Conservation (phyloP, 2,113 vertebrate genomes). For the Marmota monax region DNA sequence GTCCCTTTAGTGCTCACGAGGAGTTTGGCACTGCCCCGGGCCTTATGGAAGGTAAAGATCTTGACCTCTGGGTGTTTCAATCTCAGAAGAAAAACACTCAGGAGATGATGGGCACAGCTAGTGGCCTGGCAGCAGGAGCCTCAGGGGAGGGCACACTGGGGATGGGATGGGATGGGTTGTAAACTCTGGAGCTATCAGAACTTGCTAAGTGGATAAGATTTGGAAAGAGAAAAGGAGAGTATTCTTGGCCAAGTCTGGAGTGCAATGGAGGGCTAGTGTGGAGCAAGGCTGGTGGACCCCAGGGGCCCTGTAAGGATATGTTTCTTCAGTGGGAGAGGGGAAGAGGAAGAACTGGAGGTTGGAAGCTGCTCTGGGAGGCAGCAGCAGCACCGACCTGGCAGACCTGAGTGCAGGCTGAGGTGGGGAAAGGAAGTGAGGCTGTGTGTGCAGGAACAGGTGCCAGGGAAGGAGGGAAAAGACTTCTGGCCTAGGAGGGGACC, state of each 20-base stretch:
- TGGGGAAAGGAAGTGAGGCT: neutral
- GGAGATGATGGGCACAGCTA: neutral
- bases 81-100: slow-evolving; percentile 19
- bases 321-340: neutral
- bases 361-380: neutral
- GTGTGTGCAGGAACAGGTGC: too few relatives aligned
- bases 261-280: neutral
- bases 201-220: neutral
- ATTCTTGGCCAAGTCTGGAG: neutral
- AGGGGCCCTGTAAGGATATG: neutral
- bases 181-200: slow-evolving; percentile 2
- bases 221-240: neutral
- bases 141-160: neutral
- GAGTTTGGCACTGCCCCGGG: neutral
- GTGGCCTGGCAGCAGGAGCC: neutral
- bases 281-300: neutral
- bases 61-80: neutral
- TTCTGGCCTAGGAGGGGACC: too few relatives aligned
- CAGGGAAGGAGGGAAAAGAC: too few relatives aligned
- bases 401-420: neutral
- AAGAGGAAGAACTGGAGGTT: neutral
- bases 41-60: neutral
- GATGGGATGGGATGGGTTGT: neutral
- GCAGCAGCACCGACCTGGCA: neutral
- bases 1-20: neutral